Base-by-base conservation (phyloP, 2,888 invertebrate genomes). In the Archips crataeganus region DNA sequence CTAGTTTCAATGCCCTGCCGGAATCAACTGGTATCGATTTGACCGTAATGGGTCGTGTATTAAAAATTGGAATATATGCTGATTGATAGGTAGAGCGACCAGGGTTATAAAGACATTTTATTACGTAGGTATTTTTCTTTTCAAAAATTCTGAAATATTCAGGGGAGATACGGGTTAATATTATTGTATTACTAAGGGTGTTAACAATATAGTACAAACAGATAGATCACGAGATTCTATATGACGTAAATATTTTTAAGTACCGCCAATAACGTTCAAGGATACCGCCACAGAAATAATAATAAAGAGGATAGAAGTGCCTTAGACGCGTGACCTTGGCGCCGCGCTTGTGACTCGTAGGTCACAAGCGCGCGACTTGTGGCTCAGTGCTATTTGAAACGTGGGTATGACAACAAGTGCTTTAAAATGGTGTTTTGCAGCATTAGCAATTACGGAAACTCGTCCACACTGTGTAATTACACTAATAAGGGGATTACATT, bases 1-100 rank as follows among this genome's bases (percentile, higher is more conserved):
- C 49, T 49, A 59, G 34, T 23, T 54, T 23, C 51, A 54, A 54
- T 57, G 32, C 32, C 32, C 23, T 9, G 32, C 32, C 32, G 57
- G 32, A 57, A 57, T 32, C 57, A 57, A 57, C 57, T 57, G 39
- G 23, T 51, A 62, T 62, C 13, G 10, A 66, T 54, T 54, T 32
- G 57, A 4, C 11, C 32, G 57, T 32, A 57, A 32, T 57, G 32
- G 57, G 32, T 11, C 32, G 57, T 57, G 32, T 54, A 54, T 34
- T 57, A 32, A 10, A 57, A 57, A 57, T 4, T 54, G 57, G 10
- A 57, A 57, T 32, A 32, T 57, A 57, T 32, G 57, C 11, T 32
- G 57, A 57, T 57, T 57, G 57, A 32, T 32, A 11, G 57, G 57
- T 57, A 57, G 9, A 51, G 54, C 54, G 23, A 54, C 9, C 2